These are phyloP conservation scores for Melanostigma gelatinosum DNA, from an alignment of 2,113 vertebrate genomes.

Conservation along the genomic window DNA sequence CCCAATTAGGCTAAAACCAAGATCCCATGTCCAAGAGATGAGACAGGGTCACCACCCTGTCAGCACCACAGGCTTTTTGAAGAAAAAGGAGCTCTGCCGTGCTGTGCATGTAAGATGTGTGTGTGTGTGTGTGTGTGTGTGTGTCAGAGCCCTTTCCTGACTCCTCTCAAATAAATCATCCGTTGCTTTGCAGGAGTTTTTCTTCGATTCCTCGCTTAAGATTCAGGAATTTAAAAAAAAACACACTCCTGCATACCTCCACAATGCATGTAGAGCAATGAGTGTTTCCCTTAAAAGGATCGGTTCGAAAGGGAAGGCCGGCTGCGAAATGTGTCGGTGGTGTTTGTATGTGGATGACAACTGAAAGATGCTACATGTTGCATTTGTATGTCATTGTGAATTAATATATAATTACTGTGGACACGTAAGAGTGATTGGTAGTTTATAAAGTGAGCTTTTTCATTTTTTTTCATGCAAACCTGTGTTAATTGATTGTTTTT, in stretches of 20 bases:
- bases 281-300: conserved; percentile 66
- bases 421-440: not conserved
- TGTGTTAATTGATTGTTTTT: not conserved
- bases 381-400: not conserved
- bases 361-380: not conserved
- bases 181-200: conserved; percentile 37
- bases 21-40: conserved; percentile 24
- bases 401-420: not conserved
- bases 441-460: not conserved
- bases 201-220: conserved; percentile 30
- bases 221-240: conserved; percentile 42
- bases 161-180: conserved; percentile 50
- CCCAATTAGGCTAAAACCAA: conserved; percentile 50
- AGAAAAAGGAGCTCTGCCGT: not conserved
- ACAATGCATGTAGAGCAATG: conserved; percentile 15
- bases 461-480: not conserved
- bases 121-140: conserved; percentile 5
- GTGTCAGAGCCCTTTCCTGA: conserved; percentile 31
- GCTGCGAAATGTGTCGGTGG: conserved; percentile 21
- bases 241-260: conserved; percentile 38
- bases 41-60: conserved; percentile 49
- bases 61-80: conserved; percentile 6
- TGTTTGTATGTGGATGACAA: not conserved
- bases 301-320: conserved; percentile 41
- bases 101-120: not conserved